Base-by-base conservation (phyloP, 2,888 invertebrate genomes). In the Lepetodrilus schrolli region DNA sequence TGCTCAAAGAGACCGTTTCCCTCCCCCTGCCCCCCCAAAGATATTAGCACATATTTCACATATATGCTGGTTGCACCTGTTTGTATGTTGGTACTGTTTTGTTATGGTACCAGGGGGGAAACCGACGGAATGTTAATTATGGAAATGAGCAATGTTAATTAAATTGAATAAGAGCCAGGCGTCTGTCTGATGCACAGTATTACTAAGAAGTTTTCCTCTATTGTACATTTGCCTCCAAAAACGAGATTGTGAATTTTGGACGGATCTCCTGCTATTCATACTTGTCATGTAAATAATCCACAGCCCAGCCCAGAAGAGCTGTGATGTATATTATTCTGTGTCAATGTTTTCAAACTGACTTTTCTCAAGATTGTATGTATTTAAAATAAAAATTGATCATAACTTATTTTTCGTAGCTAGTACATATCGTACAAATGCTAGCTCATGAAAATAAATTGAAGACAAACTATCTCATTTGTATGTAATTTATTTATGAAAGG, bases 371-470 rank as follows among this genome's bases (percentile, higher is more conserved):
- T 65, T 65, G 66, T 66, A 66, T 50, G 66, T 73, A 73, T 48
- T 48, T 66, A 68, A 66, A 73, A 50, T 37, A 68, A 73, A 73
- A 73, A 66, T 72, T 72, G 72, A 72, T 72, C 47, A 65, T 73
- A 73, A 73, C 50, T 73, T 73, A 73, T 74, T 74, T 74, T 73
- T 74, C 36, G 71, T 74, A 71, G 74, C 74, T 74, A 74, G 74
- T 71, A 48, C 48, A 71, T 71, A 50, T 70, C 43, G 47, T 71
- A 74, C 65, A 70, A 65, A 47, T 70, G 72, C 74, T 74, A 66
- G 74, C 74, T 74, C 66, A 50, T 70, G 70, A 70, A 74, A 74
- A 74, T 66, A 74, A 66, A 74, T 66, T 65, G 48, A 70, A 21
- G 51, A 70, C 43, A 65, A 51, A 70, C 68, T 43, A 43, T 13